Conservation (phyloP, 2,113 vertebrate species). For the Psephotus haematonotus region DNA sequence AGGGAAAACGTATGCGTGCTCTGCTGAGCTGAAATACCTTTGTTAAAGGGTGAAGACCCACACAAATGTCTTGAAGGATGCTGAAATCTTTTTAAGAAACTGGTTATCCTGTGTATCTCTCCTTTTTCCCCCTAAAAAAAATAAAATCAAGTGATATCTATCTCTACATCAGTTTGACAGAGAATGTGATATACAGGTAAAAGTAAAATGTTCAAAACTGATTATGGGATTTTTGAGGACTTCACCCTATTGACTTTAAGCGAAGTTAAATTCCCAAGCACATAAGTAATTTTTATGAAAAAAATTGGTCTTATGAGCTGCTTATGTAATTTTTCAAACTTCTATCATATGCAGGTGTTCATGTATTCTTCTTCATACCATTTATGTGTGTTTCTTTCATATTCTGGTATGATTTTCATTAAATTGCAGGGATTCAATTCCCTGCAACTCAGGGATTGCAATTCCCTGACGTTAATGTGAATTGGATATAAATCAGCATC, state of each 20-base stretch:
- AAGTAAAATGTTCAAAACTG: neutral
- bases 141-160: neutral
- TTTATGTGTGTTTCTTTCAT: neutral
- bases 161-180: neutral
- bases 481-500: neutral
- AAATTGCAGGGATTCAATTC: neutral
- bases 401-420: neutral
- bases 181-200: neutral
- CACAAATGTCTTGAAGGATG: constrained; percentile 1
- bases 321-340: neutral
- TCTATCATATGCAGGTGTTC: neutral
- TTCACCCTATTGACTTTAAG: neutral
- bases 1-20: neutral
- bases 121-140: neutral
- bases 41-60: constrained; percentile 11
- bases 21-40: neutral
- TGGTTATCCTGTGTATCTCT: neutral
- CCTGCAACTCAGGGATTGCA: neutral
- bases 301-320: neutral
- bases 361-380: neutral
- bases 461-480: neutral
- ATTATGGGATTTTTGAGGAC: neutral
- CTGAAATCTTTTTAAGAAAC: constrained; percentile 10
- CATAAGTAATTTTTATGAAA: neutral
- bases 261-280: neutral